Conservation (phyloP, 2,797 vertebrate genomes). For the Gastrophryne carolinensis region DNA sequence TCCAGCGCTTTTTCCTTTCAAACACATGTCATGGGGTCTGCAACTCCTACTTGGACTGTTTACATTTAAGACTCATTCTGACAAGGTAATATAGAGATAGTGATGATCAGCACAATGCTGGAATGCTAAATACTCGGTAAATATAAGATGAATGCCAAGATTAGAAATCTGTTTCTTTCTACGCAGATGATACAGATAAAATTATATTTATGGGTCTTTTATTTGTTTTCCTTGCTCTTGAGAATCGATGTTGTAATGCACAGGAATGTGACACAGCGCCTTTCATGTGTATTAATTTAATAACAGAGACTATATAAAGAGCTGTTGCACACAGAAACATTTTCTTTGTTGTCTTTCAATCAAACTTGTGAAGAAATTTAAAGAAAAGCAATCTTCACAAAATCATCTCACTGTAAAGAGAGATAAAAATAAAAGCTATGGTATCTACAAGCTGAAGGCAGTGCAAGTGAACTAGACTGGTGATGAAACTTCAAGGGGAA, state of each 20-base stretch:
- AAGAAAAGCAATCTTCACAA: too few relatives aligned
- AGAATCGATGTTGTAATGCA: slow-evolving; percentile 2
- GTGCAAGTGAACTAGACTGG: too few relatives aligned
- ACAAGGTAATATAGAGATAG: not conserved
- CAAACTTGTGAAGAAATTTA: too few relatives aligned
- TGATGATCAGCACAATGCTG: not conserved
- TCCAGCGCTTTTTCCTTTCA: not conserved
- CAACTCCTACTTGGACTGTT: not conserved
- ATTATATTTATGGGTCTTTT: not conserved
- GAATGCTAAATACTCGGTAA: not conserved
- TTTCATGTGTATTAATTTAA: not conserved
- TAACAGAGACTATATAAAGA: not conserved
- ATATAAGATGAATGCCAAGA: not conserved
- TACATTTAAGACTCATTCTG: not conserved
- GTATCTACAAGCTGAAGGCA: too few relatives aligned
- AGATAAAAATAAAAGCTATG: too few relatives aligned
- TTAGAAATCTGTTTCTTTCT: not conserved
- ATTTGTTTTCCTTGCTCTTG: not conserved
- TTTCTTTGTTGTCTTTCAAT: not conserved
- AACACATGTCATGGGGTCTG: not conserved
- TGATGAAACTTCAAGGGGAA: too few relatives aligned
- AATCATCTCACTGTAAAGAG: too few relatives aligned
- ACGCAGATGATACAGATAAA: not conserved
- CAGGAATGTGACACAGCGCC: not conserved
- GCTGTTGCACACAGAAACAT: not conserved